phyloP scores from a whole-genome alignment of 2,797 vertebrate species.

The Dipus sagitta region DNA sequence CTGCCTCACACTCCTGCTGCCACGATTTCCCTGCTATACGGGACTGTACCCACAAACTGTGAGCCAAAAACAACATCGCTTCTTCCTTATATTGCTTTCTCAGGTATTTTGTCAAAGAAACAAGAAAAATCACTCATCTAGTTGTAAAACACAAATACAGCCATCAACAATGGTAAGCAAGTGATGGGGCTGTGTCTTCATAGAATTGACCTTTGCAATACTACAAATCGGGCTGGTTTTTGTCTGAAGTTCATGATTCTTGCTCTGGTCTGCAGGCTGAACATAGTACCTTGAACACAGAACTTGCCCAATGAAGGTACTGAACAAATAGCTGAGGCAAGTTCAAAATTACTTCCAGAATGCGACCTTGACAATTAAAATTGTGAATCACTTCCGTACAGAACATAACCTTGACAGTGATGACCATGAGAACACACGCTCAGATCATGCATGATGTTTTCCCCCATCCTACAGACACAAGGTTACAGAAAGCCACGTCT shows the following conservation, averaged over 20 bases:
- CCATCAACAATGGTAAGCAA: not conserved
- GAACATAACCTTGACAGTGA: constrained; percentile 1
- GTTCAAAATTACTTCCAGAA: constrained; percentile 39
- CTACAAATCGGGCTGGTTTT: not conserved
- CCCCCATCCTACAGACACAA: not conserved
- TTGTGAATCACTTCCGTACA: not conserved
- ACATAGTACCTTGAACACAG: not conserved
- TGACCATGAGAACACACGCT: not conserved
- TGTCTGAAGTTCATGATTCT: not conserved
- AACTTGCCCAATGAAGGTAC: not conserved
- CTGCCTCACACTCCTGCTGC: not conserved
- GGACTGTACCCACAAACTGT: not conserved
- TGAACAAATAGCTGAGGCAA: not conserved
- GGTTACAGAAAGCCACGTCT: not conserved
- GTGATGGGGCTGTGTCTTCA: not conserved
- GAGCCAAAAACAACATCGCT: too few species aligned
- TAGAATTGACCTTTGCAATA: not conserved
- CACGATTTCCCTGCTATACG: not conserved
- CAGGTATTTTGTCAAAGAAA: not conserved
- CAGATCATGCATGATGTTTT: not conserved
- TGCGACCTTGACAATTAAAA: not conserved
- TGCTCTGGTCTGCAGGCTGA: not conserved
- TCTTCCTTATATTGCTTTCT: not conserved
- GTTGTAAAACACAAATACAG: not conserved
- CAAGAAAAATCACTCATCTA: not conserved